Percentiles rank a stretch among this genome's conserved stretches.
phyloP scores from a whole-genome alignment of 2,888 invertebrate genomes.

The Cephus nigrinus region DNA sequence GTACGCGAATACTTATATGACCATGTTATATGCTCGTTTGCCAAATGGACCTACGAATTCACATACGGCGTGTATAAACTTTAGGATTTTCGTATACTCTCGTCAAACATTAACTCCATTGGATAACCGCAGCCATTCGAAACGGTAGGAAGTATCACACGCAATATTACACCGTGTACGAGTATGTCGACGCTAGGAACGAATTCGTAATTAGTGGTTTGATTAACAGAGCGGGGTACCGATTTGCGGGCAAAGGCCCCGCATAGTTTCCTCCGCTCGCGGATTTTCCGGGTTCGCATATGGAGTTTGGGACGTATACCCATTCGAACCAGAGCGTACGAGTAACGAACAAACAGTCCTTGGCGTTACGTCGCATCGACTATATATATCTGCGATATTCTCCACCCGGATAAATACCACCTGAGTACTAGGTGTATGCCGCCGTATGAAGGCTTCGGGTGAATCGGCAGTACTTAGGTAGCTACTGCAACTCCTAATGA shows the following conservation, averaged over 20 bases:
- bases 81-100: not conserved
- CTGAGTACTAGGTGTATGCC: not conserved
- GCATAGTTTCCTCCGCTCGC: not conserved
- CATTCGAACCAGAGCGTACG: not conserved
- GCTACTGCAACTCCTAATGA: slow-evolving; percentile 54
- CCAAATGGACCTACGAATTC: not conserved
- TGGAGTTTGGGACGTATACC: not conserved
- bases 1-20: not conserved
- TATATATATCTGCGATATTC: not conserved
- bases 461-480: slow-evolving; percentile 26
- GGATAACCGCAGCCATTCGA: not conserved
- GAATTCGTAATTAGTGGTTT: slow-evolving; percentile 2
- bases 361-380: not conserved
- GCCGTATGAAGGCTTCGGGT: not conserved
- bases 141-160: not conserved
- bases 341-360: not conserved
- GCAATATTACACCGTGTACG: not conserved
- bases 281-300: not conserved
- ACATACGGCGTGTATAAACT: not conserved
- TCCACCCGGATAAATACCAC: not conserved
- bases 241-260: slow-evolving; percentile 1
- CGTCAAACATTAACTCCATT: not conserved
- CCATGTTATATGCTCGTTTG: not conserved
- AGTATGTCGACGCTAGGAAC: not conserved
- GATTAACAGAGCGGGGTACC: not conserved